Conservation (phyloP, 2,888 invertebrate genomes). For the Drosophila mercatorum region DNA sequence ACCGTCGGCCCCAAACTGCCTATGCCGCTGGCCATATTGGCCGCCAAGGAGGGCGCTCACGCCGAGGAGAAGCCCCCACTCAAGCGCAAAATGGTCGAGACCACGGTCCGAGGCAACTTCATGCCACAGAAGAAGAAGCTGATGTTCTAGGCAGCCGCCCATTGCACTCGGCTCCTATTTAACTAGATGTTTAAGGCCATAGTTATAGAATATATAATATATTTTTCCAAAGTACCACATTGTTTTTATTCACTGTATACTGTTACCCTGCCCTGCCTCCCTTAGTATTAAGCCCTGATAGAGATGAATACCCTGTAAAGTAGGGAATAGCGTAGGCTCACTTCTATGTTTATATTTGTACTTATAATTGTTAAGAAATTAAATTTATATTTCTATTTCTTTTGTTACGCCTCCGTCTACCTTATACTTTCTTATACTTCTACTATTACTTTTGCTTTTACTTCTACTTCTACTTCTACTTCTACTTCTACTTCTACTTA, state of each 20-base stretch:
- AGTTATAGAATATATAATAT: slow-evolving; percentile 5
- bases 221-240: background rate
- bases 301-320: too few species aligned
- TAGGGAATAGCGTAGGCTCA: too few species aligned
- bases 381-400: too few species aligned
- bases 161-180: slow-evolving; percentile 20
- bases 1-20: slow-evolving; percentile 93
- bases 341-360: too few species aligned
- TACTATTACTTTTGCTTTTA: too few species aligned
- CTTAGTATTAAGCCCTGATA: too few species aligned
- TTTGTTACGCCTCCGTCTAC: too few species aligned
- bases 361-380: too few species aligned
- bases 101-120: slow-evolving; percentile 86
- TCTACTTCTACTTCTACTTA: background rate
- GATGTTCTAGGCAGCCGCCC: slow-evolving; percentile 85
- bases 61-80: slow-evolving; percentile 85
- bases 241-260: background rate
- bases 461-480: background rate
- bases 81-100: slow-evolving; percentile 89
- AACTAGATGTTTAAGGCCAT: slow-evolving; percentile 29
- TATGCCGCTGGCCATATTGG: slow-evolving; percentile 63
- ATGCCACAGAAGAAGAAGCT: slow-evolving; percentile 85
- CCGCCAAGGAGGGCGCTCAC: slow-evolving; percentile 65
- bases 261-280: background rate
- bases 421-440: background rate